Conservation (phyloP, 2,113 vertebrate species). For the Aphelocoma coerulescens region DNA sequence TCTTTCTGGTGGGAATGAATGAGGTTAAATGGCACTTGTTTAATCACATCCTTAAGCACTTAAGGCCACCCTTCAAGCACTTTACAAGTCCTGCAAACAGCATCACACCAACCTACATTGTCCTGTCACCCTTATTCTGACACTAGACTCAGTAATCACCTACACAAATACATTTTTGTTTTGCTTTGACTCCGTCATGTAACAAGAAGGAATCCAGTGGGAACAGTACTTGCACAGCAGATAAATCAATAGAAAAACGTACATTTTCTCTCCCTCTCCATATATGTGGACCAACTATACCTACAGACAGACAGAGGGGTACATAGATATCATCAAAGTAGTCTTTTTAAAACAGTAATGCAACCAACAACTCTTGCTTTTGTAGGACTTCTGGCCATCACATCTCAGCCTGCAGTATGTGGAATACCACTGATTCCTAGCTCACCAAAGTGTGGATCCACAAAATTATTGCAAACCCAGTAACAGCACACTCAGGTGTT, state of each 20-base stretch:
- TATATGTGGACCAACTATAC: background rate
- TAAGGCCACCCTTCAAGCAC: background rate
- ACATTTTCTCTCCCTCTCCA: background rate
- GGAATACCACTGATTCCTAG: background rate
- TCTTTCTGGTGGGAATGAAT: background rate
- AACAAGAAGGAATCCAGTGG: background rate
- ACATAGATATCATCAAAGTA: background rate
- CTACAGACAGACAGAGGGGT: background rate
- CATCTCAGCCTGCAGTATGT: background rate
- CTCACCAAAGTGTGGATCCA: background rate
- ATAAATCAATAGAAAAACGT: background rate
- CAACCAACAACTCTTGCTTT: background rate
- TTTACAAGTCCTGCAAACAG: background rate
- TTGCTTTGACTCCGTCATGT: background rate
- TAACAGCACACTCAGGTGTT: background rate
- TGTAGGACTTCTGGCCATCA: background rate
- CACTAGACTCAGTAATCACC: background rate
- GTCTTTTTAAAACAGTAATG: background rate
- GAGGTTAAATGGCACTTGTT: background rate
- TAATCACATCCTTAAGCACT: background rate
- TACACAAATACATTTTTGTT: background rate
- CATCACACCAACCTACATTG: background rate
- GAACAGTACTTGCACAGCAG: background rate
- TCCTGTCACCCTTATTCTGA: background rate
- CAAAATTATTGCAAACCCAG: background rate